phyloP scores from a whole-genome alignment of 1,140 invertebrate species.

The Chionoecetes opilio region DNA sequence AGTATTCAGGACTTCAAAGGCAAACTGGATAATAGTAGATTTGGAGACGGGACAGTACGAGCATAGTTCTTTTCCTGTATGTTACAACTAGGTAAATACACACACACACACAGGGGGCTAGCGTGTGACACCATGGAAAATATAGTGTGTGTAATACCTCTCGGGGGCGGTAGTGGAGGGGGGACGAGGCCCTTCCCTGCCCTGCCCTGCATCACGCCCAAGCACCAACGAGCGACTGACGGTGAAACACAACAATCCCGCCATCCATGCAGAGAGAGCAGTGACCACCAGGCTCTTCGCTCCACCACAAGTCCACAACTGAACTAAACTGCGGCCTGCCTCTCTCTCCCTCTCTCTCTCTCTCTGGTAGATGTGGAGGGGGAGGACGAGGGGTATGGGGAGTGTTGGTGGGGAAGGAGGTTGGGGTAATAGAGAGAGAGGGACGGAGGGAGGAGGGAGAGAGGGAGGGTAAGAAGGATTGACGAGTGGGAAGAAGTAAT shows the following conservation, averaged over 20 bases:
- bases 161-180: background rate
- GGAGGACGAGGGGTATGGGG: background rate
- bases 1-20: no score
- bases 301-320: background rate
- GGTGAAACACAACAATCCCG: background rate
- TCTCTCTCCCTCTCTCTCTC: background rate
- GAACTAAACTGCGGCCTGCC: background rate
- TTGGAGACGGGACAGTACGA: no score
- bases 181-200: background rate
- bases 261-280: slow-evolving; percentile 12
- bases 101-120: no score
- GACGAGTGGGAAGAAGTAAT: background rate
- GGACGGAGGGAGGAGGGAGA: background rate
- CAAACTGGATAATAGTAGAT: no score
- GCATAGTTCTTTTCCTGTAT: no score
- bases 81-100: no score
- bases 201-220: background rate
- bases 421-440: background rate
- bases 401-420: background rate
- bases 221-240: background rate
- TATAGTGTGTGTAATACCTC: no score
- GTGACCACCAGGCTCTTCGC: background rate
- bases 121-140: background rate
- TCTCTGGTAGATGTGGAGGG: background rate
- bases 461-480: background rate